Base-by-base conservation (phyloP, 2,113 vertebrate genomes). In the Clinocottus analis region DNA sequence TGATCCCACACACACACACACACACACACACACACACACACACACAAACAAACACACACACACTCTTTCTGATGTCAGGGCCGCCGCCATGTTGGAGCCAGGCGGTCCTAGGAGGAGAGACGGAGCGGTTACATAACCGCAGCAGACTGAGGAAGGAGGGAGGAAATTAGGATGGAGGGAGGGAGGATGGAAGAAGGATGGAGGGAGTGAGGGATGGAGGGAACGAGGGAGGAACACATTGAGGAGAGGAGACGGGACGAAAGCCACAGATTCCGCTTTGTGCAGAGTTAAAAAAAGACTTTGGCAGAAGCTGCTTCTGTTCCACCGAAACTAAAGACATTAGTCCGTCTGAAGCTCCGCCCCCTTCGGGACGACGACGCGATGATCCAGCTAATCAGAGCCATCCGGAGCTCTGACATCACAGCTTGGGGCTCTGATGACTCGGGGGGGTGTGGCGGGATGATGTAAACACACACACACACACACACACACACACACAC, bases 101-200 rank as follows among this genome's bases (percentile, higher is more conserved):
- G 87, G 91, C 91, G 29, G 87, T 82, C 80, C 90, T 39, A 75
- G 83, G 84, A 90, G 86, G 81, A 87, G 80, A 84, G 69, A 41
- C 27, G 49, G 69, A 71, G 75, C 5, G n/a, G 41, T 95, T 91
- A 92, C 81, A 35, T 92, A 94, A 94, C 63, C 62, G 55, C 70
- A 62, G 73, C 68, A 27, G 76, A 58, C 49, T 4, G 82, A 72
- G 83, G 79, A 86, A 70, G 83, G 86, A 70, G 83, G 74, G 86
- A 67, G 83, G 82, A 33, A 33, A 5, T 2, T 3, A 59, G 63
- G 69, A 75, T 31, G 33, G 33, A 33, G 33, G 33, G 5, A 33
- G 33, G 33, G 6, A 6, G 33, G 33, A 33, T 3, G 33, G 2
- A 33, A 5, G 33, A 33, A 33, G 4, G 33, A 33, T 33, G 33